Base-by-base conservation (phyloP, 2,888 invertebrate species). In the Leucoma salicis region DNA sequence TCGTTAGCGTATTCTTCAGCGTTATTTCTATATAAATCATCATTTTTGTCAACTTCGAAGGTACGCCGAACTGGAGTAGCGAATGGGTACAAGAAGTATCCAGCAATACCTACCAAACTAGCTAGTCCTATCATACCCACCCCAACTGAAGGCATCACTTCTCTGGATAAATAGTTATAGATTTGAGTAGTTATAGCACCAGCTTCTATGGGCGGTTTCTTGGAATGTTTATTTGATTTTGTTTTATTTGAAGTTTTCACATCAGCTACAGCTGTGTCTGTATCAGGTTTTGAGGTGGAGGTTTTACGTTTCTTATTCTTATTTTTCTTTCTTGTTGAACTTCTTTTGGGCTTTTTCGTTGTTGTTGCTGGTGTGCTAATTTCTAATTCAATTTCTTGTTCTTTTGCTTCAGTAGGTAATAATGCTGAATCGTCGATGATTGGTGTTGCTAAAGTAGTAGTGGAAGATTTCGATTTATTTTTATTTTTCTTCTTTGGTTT, bases 121-220 rank as follows among this genome's bases (percentile, higher is more conserved):
- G 95, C 93, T 29, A 95, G 75, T 1, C 95, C 95, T 8, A 95
- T 92, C 13, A 95, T 80, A 58, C 95, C 95, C 0, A 95, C 93
- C 0, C 95, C 95, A 13, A 95, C 94, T 18, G 94, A 94, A 0
- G 95, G 95, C 93, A 95, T 95, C 0, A 95, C 93, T 84, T 95
- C 95, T 57, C 95, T 90, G 2, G 95, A 94, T 28, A 95, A 78
- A 63, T 94, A 95, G 63, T 94, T 95, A 65, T 95, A 95, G 15
- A 95, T 92, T 70, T 94, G 93, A 0, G 94, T 93, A 7, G 93
- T 91, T 0, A 95, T 90, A 1, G 94, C 93, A 40, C 94, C 78
- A 33, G 75, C 72, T 25, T 60, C 57, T 25, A 86, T 84, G 11
- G n/a, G 21, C 4, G 87, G 89, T 46, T 87, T 82, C 31, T 87